Percentiles rank a stretch among this genome's conserved stretches.
phyloP scores from a whole-genome alignment of 2,113 vertebrate species.

The Lepus timidus region DNA sequence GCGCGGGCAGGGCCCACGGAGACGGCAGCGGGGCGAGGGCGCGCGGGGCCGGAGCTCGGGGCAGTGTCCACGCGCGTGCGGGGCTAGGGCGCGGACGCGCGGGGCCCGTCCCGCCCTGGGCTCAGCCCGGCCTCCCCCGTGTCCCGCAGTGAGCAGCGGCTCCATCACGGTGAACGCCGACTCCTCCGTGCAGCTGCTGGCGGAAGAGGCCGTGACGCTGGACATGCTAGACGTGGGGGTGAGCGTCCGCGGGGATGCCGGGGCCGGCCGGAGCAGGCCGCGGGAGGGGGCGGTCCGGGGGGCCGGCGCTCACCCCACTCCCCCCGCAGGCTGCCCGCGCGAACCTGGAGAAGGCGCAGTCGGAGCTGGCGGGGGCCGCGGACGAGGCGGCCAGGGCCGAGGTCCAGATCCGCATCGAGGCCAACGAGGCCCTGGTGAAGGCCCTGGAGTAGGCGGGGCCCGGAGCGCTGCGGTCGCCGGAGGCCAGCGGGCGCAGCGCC shows the following conservation, averaged over 20 bases:
- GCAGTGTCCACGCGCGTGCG: too few relatives aligned
- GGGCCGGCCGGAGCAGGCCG: rapidly evolving
- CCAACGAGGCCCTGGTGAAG: slow-evolving; percentile 96
- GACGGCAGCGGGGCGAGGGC: slow-evolving; percentile 86
- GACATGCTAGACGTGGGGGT: slow-evolving; percentile 95
- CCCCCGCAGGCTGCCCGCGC: slow-evolving; percentile 91
- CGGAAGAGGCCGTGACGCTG: slow-evolving; percentile 93
- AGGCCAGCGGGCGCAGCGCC: background rate
- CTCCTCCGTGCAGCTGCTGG: slow-evolving; percentile 95
- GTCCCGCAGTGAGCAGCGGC: slow-evolving; percentile 93
- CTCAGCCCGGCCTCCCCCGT: too few relatives aligned
- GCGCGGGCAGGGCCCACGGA: too few relatives aligned
- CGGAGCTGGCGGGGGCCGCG: slow-evolving; percentile 85
- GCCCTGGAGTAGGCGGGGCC: slow-evolving; percentile 92
- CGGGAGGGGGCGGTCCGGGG: background rate
- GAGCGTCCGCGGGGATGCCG: slow-evolving; percentile 81
- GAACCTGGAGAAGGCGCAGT: slow-evolving; percentile 95
- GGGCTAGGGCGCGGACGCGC: slow-evolving; percentile 85
- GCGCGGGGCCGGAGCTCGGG: too few relatives aligned
- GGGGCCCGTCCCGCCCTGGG: too few relatives aligned
- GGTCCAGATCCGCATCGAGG: slow-evolving; percentile 94
- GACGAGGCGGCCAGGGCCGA: slow-evolving; percentile 93
- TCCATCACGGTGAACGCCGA: slow-evolving; percentile 95
- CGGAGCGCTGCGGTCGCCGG: background rate
- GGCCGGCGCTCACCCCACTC: background rate